Conservation (phyloP, 1,140 invertebrate genomes). For the Drosophila bipectinata region DNA sequence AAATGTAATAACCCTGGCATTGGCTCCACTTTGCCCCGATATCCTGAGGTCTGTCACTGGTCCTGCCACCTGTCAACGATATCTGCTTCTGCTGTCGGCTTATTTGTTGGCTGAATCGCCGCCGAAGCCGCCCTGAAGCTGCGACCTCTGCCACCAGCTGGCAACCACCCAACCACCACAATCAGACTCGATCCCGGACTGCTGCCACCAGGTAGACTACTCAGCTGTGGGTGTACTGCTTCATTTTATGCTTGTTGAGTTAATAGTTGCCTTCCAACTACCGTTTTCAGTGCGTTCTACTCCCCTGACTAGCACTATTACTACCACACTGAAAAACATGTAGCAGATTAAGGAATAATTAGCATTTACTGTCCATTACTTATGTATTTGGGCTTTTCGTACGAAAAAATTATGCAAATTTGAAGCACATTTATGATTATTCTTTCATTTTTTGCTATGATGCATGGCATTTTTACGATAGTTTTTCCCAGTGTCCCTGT, state of each 20-base stretch:
- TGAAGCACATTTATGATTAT: too few species aligned
- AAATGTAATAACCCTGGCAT: conserved; percentile 70
- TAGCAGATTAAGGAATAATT: too few species aligned
- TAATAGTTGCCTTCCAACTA: conserved; percentile 73
- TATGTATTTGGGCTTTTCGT: too few species aligned
- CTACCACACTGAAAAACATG: background rate
- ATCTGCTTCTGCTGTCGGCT: conserved; percentile 72
- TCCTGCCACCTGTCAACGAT: conserved; percentile 55
- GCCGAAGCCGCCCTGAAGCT: conserved; percentile 28
- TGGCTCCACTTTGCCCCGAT: conserved; percentile 13
- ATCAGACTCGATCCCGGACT: conserved; percentile 22
- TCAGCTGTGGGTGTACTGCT: conserved; percentile 39
- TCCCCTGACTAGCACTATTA: background rate
- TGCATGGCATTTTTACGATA: background rate
- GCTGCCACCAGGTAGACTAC: conserved; percentile 3
- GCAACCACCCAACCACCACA: conserved; percentile 20
- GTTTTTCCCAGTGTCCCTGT: conserved; percentile 14
- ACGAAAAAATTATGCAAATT: too few species aligned
- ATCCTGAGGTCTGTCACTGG: conserved; percentile 38
- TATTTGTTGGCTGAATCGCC: conserved; percentile 64
- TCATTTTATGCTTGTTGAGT: conserved; percentile 82
- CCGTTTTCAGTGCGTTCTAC: conserved; percentile 42
- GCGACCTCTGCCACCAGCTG: conserved; percentile 37
- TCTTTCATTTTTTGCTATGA: background rate
- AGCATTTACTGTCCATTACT: too few species aligned